These are phyloP conservation scores for Panthera tigris DNA, from an alignment of 2,113 vertebrate species.

Conservation along the genomic window DNA sequence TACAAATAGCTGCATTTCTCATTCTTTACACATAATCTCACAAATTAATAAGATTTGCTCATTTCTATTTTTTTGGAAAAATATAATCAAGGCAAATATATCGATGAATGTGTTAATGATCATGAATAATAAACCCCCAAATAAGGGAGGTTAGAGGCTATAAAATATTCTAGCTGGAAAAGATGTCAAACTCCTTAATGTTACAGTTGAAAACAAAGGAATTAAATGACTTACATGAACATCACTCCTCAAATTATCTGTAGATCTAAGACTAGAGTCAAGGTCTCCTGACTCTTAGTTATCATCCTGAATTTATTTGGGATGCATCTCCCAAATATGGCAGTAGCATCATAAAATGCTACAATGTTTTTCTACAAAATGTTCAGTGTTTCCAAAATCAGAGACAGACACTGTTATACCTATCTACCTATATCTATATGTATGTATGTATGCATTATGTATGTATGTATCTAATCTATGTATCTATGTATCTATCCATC, in stretches of 20 bases:
- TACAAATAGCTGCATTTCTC: neutral
- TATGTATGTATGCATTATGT: too few species aligned
- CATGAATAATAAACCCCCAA: neutral
- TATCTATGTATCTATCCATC: too few species aligned
- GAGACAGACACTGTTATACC: neutral
- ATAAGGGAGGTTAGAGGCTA: neutral
- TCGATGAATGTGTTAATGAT: neutral
- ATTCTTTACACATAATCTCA: neutral
- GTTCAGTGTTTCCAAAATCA: neutral
- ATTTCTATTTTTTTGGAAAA: neutral
- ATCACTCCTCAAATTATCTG: neutral
- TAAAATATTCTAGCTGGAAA: neutral
- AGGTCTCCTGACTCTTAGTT: neutral
- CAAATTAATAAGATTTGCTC: neutral
- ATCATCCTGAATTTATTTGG: neutral
- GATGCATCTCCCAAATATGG: neutral
- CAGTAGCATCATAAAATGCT: neutral
- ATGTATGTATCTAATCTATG: too few species aligned
- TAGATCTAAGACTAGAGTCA: neutral
- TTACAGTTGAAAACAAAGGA: neutral
- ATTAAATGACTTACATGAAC: neutral
- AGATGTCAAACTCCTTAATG: neutral
- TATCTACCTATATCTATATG: neutral
- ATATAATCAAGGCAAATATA: neutral
- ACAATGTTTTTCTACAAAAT: neutral